Evolutionary conservation across 2,797 vertebrate species (phyloP), one percentile per base, ranked within the genome.

Genomic region (Diplodus puntazzo): DNA sequence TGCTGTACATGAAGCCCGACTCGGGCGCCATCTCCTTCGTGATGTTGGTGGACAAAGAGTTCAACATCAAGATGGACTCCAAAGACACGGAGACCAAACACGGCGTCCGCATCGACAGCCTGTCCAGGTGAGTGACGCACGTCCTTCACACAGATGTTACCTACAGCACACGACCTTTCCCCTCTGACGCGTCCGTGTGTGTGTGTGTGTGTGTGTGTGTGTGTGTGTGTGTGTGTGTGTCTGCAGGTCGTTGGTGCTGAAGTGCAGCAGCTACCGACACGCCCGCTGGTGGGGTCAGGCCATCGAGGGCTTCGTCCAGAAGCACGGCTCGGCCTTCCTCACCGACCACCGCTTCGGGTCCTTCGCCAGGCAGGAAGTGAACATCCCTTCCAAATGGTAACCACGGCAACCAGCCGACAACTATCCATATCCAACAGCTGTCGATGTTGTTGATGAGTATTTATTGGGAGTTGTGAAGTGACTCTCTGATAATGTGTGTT

Each of bases 261-360:
- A 99, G 95, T 99, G 97, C 86, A 96, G 90, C 93, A 99, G 96
- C 94, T 99, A 97, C 88, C 94, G 97, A 65, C 98, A 99, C 43
- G 97, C 98, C 34, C 97, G 97, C 48, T 99, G 97, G 98, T 99
- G 97, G 98, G 97, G 97, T 75, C 97, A 98, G 79, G 91, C 97
- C 83, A 97, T 99, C 21, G 97, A 98, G 0, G 95, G 95, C 65
- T 99, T 99, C 75, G 64, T 97, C 87, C 93, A 89, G 25, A 97
- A 96, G 1, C 91, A 98, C 0, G 97, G 97, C 79, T 88, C 95
- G 3, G 95, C 95, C 80, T 99, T 98, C 76, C 97, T 99, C 60
- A 96, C 70, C 0, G 96, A 96, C 66, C 98, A 99, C 66, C 96
- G 98, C 86, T 99, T 98, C 3, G 96, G 97, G 0, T 99, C 97